A percentile compares a stretch with the other conserved stretches of the same genome.
These are phyloP conservation scores for Suillia variegata DNA, from an alignment of 2,888 invertebrate genomes.

Conservation along the genomic window DNA sequence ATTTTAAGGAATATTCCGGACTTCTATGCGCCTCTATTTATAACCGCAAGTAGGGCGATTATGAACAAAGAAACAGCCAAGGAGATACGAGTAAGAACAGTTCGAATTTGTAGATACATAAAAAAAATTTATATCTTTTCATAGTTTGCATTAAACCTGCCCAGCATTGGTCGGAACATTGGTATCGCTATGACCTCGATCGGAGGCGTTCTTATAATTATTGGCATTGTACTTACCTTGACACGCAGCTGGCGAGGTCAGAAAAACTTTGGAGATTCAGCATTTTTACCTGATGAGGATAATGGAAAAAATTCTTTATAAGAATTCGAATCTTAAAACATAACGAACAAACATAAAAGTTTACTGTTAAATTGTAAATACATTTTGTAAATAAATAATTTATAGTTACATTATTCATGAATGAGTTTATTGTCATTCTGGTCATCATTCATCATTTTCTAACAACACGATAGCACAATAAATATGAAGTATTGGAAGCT, in stretches of 20 bases:
- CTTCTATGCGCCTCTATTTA: conserved; percentile 52
- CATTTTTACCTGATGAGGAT: neutral
- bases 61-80: conserved; percentile 40
- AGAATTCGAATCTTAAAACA: too few relatives aligned
- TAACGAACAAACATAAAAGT: too few relatives aligned
- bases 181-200: conserved; percentile 47
- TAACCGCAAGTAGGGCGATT: conserved; percentile 39
- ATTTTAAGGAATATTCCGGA: conserved; percentile 40
- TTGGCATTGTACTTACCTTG: conserved; percentile 40
- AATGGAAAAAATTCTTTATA: neutral
- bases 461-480: too few relatives aligned
- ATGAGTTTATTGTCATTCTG: too few relatives aligned
- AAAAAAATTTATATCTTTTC: neutral
- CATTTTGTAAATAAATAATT: too few relatives aligned
- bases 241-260: conserved; percentile 48
- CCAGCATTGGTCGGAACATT: conserved; percentile 42
- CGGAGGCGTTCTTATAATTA: conserved; percentile 38
- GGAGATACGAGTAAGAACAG: conserved; percentile 42
- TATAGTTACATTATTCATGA: too few relatives aligned
- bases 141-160: conserved; percentile 47
- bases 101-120: too few relatives aligned
- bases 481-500: too few relatives aligned
- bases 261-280: conserved; percentile 6
- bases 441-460: too few relatives aligned
- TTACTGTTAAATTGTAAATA: too few relatives aligned